Evolutionary conservation across 2,888 invertebrate genomes (phyloP).

Genomic region (Thereva nobilitata): DNA sequence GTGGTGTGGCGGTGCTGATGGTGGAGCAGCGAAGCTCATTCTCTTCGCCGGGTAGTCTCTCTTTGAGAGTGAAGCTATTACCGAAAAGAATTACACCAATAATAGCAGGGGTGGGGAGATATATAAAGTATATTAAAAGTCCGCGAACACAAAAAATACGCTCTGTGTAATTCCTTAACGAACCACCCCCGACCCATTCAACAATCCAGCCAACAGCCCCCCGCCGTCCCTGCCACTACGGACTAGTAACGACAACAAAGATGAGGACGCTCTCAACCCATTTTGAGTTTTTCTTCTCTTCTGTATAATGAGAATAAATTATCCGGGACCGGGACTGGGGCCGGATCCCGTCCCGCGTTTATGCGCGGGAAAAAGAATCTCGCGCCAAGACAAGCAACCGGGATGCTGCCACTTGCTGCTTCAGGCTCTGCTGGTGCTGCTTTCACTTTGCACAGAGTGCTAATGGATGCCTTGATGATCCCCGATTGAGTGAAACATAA

Average conservation of each 20-base stretch:
- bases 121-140: constrained; percentile 35
- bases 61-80: constrained; percentile 12
- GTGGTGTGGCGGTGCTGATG: constrained; percentile 25
- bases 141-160: constrained; percentile 32
- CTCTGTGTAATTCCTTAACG: constrained; percentile 33
- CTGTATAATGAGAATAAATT: constrained; percentile 38
- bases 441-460: constrained; percentile 9
- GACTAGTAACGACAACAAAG: constrained; percentile 10
- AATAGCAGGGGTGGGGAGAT: constrained; percentile 7
- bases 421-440: constrained; percentile 9
- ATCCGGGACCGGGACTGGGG: constrained; percentile 4
- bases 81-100: constrained; percentile 31
- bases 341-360: not conserved
- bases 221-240: not conserved
- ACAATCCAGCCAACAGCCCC: not conserved
- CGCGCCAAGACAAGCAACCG: constrained; percentile 18
- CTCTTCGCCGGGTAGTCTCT: constrained; percentile 20
- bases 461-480: constrained; percentile 30
- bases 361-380: constrained; percentile 34
- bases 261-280: constrained; percentile 26
- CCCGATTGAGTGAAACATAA: constrained; percentile 25
- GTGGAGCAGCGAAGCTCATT: constrained; percentile 4
- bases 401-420: constrained; percentile 9
- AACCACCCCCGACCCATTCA: constrained; percentile 15
- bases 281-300: constrained; percentile 32